Base-by-base conservation (phyloP, 1,140 invertebrate genomes). In the Mamestra configurata region DNA sequence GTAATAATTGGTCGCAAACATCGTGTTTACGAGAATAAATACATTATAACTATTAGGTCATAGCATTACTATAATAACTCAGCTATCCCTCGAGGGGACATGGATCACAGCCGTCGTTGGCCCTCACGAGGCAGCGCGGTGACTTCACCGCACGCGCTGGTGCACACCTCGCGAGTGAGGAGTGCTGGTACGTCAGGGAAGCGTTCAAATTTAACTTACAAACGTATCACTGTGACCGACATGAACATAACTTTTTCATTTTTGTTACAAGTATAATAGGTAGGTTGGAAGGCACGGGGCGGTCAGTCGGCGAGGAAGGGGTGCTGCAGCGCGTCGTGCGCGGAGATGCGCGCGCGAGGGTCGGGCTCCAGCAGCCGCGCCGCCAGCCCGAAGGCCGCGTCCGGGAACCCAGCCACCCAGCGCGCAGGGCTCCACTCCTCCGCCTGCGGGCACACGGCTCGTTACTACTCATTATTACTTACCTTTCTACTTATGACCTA, bases 361-460 rank as follows among this genome's bases (percentile, higher is more conserved):
- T 98, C 97, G 70, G 98, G 94, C 88, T 98, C 97, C 81, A 99
- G 92, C 89, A 98, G 96, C 55, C 95, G 96, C 84, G 96, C 96
- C 78, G 98, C 95, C 35, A 98, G 94, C 90, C 98, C 96, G 87
- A 98, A 97, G 10, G 98, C 98, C 81, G 94, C 90, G 84, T 96
- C 95, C 31, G 98, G 97, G 89, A 97, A 96, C 4, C 89, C 92
- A 13, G 84, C 87, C 53, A 83, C 79, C n/a, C 20, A 46, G 11
- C 76, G 53, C 8, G 8, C n/a, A 0, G 61, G 24, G 20, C 70
- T 78, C 46, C 70, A 80, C 24, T 59, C 64, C 6, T 70, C 79
- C 51, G 81, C 71, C 83, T 84, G 85, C 20, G 2, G 10, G 11
- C 15, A 66, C 40, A 35, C 75, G 22, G n/a, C 4, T 20, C 2